Base-by-base conservation (phyloP, 2,113 vertebrate species). In the Trematomus loennbergii region DNA sequence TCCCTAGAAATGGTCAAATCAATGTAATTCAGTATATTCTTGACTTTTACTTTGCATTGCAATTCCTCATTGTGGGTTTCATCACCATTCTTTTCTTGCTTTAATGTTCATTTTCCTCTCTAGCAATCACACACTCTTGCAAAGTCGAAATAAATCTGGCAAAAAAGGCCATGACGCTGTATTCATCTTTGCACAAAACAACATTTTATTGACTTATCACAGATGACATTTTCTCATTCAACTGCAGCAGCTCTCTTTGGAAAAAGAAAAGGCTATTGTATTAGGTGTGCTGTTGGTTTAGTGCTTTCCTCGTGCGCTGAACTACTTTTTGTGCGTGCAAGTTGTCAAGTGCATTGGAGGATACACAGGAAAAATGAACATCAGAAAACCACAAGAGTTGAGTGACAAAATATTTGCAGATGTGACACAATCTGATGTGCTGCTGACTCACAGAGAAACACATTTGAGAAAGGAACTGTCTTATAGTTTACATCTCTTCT, bases 401-500 rank as follows among this genome's bases (percentile, higher is more conserved):
- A 80, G 63, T 76, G 82, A 89, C 76, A 86, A 81, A 83, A 83
- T 82, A 86, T 81, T 79, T 86, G 65, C 68, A 79, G 77, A 73
- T 77, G 48, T 81, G 79, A 87, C 84, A 79, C 50, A 75, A 65
- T 77, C 72, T 72, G 77, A 74, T 78, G 52, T 68, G 75, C 46
- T 60, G 52, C 68, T 62, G 11, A 49, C 69, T 80, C 78, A 79
- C 58, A 80, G 78, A 79, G 61, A 83, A 78, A 80, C 82, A 84
- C 80, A 71, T 72, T 81, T 52, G 46, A 82, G 54, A 43, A 67
- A 40, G 45, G 69, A 84, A 65, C 64, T 52, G 72, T 86, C 66
- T 88, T 67, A 59, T 52, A 64, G 63, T 76, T 76, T 57, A 78
- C 81, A 75, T 73, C 61, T 78, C 53, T 54, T 46, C 78, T 79